Percentiles rank a stretch among this genome's conserved stretches.
phyloP scores from a whole-genome alignment of 2,113 vertebrate genomes.

The Colius striatus region DNA sequence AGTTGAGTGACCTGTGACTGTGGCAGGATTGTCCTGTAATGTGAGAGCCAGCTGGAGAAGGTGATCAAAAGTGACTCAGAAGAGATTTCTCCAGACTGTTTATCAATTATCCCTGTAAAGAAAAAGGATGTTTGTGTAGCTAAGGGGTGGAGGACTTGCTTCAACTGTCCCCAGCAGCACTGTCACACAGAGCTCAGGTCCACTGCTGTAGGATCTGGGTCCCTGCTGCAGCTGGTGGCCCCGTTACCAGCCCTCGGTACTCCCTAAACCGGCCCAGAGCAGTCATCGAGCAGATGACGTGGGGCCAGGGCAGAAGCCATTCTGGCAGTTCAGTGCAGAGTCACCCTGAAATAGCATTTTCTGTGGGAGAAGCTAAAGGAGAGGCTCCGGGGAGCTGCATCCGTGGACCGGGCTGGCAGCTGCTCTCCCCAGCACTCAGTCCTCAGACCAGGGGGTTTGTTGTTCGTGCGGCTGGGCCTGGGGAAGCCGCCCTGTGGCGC shows the following conservation, averaged over 20 bases:
- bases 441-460: too few species aligned
- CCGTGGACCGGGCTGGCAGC: neutral
- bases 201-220: neutral
- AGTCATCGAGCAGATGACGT: fast-evolving
- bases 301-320: neutral
- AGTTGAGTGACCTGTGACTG: neutral
- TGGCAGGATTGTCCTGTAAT: neutral
- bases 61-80: neutral
- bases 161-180: fast-evolving
- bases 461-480: fast-evolving
- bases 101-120: neutral
- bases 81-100: neutral
- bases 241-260: too few species aligned
- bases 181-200: fast-evolving
- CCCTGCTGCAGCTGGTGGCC: neutral
- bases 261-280: fast-evolving
- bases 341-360: fast-evolving
- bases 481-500: fast-evolving
- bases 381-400: too few species aligned
- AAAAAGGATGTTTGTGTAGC: neutral
- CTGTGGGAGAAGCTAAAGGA: neutral
- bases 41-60: neutral
- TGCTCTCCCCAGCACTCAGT: fast-evolving
- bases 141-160: fast-evolving
- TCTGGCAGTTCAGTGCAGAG: fast-evolving